Conservation (phyloP, 37 sponge, comb jelly and placozoan genomes). For the Halichondria panicea region DNA sequence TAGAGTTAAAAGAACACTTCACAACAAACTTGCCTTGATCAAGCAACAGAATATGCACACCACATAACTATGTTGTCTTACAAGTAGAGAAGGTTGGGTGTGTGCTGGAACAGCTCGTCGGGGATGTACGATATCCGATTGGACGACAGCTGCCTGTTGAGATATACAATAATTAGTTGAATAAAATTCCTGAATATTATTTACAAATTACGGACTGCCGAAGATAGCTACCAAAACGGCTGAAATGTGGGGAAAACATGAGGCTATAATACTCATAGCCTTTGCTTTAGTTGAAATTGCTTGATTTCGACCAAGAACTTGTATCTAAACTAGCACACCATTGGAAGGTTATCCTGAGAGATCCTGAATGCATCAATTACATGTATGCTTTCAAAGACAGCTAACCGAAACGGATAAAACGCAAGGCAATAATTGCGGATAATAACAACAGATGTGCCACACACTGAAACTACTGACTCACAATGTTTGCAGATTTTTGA, state of each 20-base stretch:
- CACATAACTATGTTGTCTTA: constrained; percentile 4
- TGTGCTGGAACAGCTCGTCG: constrained; percentile 29
- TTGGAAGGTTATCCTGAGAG: too few relatives aligned
- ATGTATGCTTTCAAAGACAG: too few relatives aligned
- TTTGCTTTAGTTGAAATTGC: too few relatives aligned
- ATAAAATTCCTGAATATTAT: too few relatives aligned
- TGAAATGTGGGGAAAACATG: neutral
- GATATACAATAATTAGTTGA: neutral
- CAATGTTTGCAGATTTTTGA: neutral
- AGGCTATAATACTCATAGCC: neutral
- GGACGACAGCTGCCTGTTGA: constrained; percentile 11
- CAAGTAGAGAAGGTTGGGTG: constrained; percentile 25
- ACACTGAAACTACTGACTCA: neutral
- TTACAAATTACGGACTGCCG: too few relatives aligned
- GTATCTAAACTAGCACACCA: too few relatives aligned
- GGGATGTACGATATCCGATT: constrained; percentile 22
- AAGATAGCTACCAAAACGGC: neutral
- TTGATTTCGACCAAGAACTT: too few relatives aligned
- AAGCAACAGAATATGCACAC: neutral
- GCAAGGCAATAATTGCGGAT: too few relatives aligned
- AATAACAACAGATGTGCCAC: too few relatives aligned
- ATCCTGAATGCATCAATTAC: too few relatives aligned
- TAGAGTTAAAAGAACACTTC: neutral
- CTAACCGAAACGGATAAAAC: too few relatives aligned
- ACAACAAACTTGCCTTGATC: neutral